Conservation (phyloP, 2,113 vertebrate genomes). For the Diadophis punctatus region DNA sequence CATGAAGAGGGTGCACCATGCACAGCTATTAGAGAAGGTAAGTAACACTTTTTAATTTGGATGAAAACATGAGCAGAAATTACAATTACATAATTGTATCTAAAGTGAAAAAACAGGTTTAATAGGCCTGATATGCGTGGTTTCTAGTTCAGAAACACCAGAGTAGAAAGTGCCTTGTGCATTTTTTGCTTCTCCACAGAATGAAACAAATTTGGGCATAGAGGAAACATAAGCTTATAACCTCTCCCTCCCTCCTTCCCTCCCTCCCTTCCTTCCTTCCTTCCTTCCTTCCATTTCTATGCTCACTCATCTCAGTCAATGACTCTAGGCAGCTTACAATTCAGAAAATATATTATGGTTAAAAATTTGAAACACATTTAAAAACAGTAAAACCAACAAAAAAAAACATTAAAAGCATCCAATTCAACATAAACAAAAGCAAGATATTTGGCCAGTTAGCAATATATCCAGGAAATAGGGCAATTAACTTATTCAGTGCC, state of each 20-base stretch:
- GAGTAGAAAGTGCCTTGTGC: not conserved
- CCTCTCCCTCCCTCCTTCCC: too few relatives aligned
- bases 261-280: too few relatives aligned
- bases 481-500: not conserved
- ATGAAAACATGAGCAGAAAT: not conserved
- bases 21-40: slow-evolving; percentile 97
- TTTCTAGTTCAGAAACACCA: not conserved
- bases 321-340: not conserved
- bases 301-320: not conserved
- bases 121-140: not conserved
- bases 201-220: not conserved
- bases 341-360: not conserved
- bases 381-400: not conserved
- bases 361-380: not conserved
- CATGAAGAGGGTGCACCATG: slow-evolving; percentile 97
- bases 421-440: not conserved
- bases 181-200: not conserved
- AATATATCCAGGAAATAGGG: not conserved
- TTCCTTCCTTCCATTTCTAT: not conserved
- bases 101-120: not conserved
- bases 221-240: not conserved
- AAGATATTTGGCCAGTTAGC: not conserved
- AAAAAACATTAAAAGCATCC: not conserved
- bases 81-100: not conserved
- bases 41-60: not conserved